phyloP scores from a whole-genome alignment of 2,113 vertebrate species.

The Caloenas nicobarica region DNA sequence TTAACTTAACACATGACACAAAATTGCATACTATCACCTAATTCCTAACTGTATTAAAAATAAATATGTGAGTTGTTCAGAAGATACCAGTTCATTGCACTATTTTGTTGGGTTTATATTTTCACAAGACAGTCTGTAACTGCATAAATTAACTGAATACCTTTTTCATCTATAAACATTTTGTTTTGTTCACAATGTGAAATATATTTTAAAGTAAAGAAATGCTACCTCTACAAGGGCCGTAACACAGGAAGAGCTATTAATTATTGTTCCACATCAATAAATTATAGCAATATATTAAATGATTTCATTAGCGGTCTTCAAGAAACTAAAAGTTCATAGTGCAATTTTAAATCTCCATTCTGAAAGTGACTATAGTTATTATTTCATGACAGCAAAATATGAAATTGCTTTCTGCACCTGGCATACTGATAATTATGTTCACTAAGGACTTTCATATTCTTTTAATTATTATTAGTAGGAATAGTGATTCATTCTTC shows the following conservation, averaged over 20 bases:
- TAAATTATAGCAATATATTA: neutral
- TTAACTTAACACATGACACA: neutral
- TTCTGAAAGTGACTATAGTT: neutral
- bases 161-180: neutral
- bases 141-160: neutral
- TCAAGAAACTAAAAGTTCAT: neutral
- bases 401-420: neutral
- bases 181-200: neutral
- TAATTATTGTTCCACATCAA: neutral
- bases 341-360: neutral
- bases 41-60: neutral
- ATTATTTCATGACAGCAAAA: neutral
- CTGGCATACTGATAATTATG: neutral
- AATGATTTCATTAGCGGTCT: neutral
- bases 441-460: neutral
- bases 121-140: neutral
- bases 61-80: neutral
- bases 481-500: neutral
- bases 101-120: neutral
- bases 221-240: neutral
- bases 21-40: neutral
- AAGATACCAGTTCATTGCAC: neutral
- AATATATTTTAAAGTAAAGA: neutral
- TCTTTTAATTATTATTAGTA: neutral
- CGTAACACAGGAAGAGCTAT: neutral